Conservation (phyloP, 2,797 vertebrate genomes). For the Oreortyx pictus region DNA sequence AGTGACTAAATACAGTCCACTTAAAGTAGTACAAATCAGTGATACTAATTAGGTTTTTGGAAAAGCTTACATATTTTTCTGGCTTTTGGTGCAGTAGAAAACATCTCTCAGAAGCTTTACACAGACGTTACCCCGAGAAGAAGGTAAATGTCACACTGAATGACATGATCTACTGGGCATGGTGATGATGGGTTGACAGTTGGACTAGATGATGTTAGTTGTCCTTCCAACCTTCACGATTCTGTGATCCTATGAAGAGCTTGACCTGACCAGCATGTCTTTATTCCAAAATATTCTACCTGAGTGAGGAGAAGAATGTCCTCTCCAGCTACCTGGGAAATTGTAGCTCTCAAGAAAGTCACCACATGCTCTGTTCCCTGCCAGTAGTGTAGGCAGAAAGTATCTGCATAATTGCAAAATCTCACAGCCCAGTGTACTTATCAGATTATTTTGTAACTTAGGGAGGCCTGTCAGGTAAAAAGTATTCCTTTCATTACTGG, state of each 20-base stretch:
- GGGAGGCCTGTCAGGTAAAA: conserved; percentile 22
- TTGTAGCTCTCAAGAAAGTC: not conserved
- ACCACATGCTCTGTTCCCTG: not conserved
- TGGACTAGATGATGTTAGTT: no score
- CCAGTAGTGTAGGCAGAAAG: not conserved
- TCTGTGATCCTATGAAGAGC: not conserved
- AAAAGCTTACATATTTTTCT: not conserved
- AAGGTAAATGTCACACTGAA: not conserved
- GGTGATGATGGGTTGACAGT: no score
- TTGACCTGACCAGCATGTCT: not conserved
- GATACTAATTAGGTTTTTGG: not conserved
- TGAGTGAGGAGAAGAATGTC: not conserved
- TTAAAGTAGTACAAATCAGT: no score
- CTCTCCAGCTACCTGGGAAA: not conserved
- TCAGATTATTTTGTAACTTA: conserved; percentile 14
- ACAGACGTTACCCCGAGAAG: not conserved
- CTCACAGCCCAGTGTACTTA: not conserved
- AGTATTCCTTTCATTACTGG: conserved; percentile 43
- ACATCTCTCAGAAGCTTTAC: not conserved
- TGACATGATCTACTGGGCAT: not conserved
- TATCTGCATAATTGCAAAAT: not conserved
- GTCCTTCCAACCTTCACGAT: no score
- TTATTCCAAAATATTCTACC: not conserved
- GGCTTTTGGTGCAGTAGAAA: not conserved
- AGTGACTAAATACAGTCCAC: not conserved